Evolutionary conservation across 2,113 vertebrate species (phyloP).

Genomic region (Mobula birostris): DNA sequence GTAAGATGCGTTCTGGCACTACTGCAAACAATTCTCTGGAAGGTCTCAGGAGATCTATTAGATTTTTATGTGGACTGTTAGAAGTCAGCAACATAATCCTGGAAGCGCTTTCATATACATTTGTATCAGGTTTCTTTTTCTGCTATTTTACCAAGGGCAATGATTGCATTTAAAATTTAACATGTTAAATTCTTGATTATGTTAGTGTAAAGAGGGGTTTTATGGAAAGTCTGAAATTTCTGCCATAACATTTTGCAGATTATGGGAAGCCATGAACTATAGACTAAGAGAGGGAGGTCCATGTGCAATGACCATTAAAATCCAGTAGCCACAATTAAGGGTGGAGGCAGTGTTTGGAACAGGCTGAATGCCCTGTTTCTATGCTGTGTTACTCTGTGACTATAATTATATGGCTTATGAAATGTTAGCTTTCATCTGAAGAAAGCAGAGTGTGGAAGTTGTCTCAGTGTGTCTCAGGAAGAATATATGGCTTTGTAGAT

Average conservation of each 20-base stretch:
- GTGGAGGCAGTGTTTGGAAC: too few relatives aligned
- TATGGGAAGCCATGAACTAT: not conserved
- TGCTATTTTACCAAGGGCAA: not conserved
- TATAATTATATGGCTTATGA: not conserved
- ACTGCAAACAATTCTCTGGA: not conserved
- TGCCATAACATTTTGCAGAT: not conserved
- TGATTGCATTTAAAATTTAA: constrained; percentile 2
- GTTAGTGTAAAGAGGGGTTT: not conserved
- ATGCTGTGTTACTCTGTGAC: too few relatives aligned
- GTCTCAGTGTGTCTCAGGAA: not conserved
- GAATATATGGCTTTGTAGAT: not conserved
- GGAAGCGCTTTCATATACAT: not conserved
- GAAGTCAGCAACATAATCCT: not conserved
- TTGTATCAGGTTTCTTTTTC: not conserved
- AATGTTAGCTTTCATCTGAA: not conserved
- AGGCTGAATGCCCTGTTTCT: too few relatives aligned
- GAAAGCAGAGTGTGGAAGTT: not conserved
- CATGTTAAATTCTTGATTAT: not conserved
- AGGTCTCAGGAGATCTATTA: not conserved
- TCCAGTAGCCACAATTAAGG: not conserved
- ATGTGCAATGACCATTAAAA: not conserved
- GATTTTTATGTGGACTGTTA: not conserved
- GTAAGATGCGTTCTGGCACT: not conserved
- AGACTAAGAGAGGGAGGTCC: not conserved
- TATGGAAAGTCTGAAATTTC: not conserved